Percentiles rank a stretch among this genome's conserved stretches.
These are phyloP conservation scores for Orchestes rusci DNA, from an alignment of 2,888 invertebrate genomes.

Conservation along the genomic window DNA sequence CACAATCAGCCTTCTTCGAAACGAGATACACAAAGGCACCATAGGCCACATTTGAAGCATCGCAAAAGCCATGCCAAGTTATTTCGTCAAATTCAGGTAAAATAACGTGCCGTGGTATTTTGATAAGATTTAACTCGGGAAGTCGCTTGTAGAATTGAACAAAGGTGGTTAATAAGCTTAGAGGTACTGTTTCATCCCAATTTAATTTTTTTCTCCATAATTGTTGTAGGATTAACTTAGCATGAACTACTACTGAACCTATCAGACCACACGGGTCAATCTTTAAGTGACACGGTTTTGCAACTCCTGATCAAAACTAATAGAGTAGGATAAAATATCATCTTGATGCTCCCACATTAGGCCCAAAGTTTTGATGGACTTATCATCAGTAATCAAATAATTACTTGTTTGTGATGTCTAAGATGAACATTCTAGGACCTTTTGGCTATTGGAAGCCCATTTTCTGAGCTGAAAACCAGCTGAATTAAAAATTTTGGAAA, in stretches of 20 bases:
- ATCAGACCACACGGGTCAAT: background rate
- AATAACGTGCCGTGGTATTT: slow-evolving; percentile 8
- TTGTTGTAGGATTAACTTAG: slow-evolving; percentile 5
- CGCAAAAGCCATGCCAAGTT: slow-evolving; percentile 21
- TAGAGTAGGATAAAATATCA: slow-evolving; percentile 2
- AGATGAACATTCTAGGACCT: background rate
- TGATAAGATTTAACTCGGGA: background rate
- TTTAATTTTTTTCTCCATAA: slow-evolving; percentile 3
- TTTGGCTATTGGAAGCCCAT: slow-evolving; percentile 2
- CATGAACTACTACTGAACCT: background rate
- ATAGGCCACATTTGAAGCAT: slow-evolving; percentile 18
- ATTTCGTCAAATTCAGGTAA: background rate
- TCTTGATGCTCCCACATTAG: slow-evolving; percentile 1
- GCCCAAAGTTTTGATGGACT: background rate
- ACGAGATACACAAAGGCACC: slow-evolving; percentile 19
- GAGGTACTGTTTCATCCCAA: slow-evolving; percentile 7
- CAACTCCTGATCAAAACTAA: background rate
- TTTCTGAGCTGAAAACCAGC: slow-evolving; percentile 4
- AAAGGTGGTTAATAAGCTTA: background rate
- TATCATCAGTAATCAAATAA: slow-evolving; percentile 5
- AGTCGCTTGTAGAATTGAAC: background rate
- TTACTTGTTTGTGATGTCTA: background rate
- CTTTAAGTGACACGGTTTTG: slow-evolving; percentile 1
- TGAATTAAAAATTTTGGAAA: slow-evolving; percentile 9
- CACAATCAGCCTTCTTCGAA: background rate